Conservation (phyloP, 1,140 invertebrate genomes). For the Pachypeltis micranthus region DNA sequence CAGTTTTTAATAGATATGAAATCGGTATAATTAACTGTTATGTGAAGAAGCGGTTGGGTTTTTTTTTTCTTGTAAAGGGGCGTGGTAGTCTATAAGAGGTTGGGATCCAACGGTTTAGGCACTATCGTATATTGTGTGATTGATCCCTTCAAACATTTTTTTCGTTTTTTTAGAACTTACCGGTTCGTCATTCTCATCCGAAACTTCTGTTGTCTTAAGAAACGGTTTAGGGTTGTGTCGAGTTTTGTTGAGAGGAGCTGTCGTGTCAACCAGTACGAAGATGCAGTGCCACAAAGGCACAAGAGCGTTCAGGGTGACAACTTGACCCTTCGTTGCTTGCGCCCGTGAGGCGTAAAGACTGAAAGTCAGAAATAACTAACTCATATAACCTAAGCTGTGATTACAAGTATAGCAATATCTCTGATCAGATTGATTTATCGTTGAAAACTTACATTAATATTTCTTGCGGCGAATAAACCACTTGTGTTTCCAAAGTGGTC, state of each 20-base stretch:
- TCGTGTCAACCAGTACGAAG: slow-evolving; percentile 50
- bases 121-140: not conserved
- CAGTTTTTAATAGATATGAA: too few relatives aligned
- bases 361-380: slow-evolving; percentile 22
- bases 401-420: not conserved
- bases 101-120: too few relatives aligned
- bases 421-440: not conserved
- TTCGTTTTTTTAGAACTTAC: not conserved
- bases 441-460: slow-evolving; percentile 39
- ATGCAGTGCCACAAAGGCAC: slow-evolving; percentile 46
- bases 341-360: slow-evolving; percentile 46
- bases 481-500: slow-evolving; percentile 36
- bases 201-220: not conserved
- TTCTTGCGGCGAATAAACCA: slow-evolving; percentile 39
- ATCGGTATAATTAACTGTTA: not conserved
- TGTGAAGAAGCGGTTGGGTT: not conserved
- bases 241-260: slow-evolving; percentile 38
- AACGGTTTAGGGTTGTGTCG: too few relatives aligned
- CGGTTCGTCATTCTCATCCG: not conserved
- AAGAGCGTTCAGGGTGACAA: slow-evolving; percentile 42
- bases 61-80: not conserved
- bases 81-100: not conserved
- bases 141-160: not conserved
- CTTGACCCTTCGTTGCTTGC: slow-evolving; percentile 42
- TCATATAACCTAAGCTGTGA: not conserved